Evolutionary conservation across 1,140 invertebrate genomes (phyloP), one percentile per base, ranked within the genome.

Genomic region (Scylla paramamosain): DNA sequence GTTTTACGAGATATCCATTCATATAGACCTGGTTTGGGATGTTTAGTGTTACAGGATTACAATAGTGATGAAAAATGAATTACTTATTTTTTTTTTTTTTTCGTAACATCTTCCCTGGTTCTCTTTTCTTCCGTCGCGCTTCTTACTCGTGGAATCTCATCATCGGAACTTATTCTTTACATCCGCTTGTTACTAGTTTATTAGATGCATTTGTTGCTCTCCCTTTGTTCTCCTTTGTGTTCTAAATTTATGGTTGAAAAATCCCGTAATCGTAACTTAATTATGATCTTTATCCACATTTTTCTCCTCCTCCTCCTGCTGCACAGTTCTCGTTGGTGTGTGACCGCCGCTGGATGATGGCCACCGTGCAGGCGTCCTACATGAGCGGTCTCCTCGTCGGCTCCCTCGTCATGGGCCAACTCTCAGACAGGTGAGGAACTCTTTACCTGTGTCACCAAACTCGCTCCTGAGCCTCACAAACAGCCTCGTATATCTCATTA

Each of bases 371-470:
- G 91, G 96, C 96, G 67, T 96, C 93, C n/a, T 96, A 96, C 93
- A 96, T 96, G 96, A 95, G 93, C 29, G 96, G 96, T 25, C 96
- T 96, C 31, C 96, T 96, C 82, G 48, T 96, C 0, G 96, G 96
- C 28, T 96, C 96, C 16, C 92, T 96, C 14, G 31, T 96, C 82
- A 96, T 94, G 91, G 96, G 96, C n/a, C 93, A 95, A 52, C 88
- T 95, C 28, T 96, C 95, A 6, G 96, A 96, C 94, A 95, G 94
- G 94, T 95, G 48, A 77, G 91, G 3, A 39, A 89, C 0, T 25
- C 25, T 8, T 59, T 25, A n/a, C 28, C 77, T 32, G 31, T 93
- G 10, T 84, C 20, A 46, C 31, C n/a, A 10, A 59, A 8, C 12
- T 86, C 14, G 20, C 32, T 14, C 28, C 32, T 86, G 3, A 86